These are phyloP conservation scores for Glaucopsyche alexis DNA, from an alignment of 2,888 invertebrate genomes.

Conservation along the genomic window DNA sequence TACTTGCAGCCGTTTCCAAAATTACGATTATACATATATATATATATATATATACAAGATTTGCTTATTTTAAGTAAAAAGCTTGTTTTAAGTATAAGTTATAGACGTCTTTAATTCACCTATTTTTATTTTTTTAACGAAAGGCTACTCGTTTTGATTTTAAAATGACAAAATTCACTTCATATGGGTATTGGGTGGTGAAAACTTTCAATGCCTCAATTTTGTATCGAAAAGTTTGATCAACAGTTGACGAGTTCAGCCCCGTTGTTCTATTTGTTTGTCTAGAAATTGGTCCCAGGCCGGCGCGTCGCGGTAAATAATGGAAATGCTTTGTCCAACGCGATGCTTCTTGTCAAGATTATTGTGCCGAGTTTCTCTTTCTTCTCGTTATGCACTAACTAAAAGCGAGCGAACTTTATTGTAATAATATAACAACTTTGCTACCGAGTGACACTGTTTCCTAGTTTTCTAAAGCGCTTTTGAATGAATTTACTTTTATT, in stretches of 20 bases:
- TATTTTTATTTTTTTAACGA: too few relatives aligned
- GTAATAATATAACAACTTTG: constrained; percentile 40
- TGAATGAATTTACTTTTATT: not conserved
- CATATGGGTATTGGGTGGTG: constrained; percentile 56
- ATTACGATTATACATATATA: too few relatives aligned
- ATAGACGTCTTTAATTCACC: too few relatives aligned
- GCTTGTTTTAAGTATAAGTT: too few relatives aligned
- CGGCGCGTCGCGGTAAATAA: constrained; percentile 56
- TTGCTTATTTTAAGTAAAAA: too few relatives aligned
- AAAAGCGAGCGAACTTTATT: constrained; percentile 57
- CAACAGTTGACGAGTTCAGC: constrained; percentile 61
- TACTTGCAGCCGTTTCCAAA: too few relatives aligned
- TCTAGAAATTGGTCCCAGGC: constrained; percentile 55
- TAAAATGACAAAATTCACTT: constrained; percentile 49
- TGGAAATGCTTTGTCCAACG: constrained; percentile 53
- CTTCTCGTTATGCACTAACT: constrained; percentile 54
- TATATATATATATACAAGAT: too few relatives aligned
- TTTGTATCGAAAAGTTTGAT: constrained; percentile 67
- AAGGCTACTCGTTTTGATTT: constrained; percentile 28
- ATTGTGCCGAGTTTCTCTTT: constrained; percentile 64
- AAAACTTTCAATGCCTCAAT: constrained; percentile 55
- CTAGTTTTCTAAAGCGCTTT: constrained; percentile 20
- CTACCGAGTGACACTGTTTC: constrained; percentile 18
- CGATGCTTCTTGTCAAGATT: constrained; percentile 59
- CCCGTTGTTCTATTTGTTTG: constrained; percentile 69